Evolutionary conservation across 2,797 vertebrate species (phyloP).

Genomic region (Hylomyscus alleni): DNA sequence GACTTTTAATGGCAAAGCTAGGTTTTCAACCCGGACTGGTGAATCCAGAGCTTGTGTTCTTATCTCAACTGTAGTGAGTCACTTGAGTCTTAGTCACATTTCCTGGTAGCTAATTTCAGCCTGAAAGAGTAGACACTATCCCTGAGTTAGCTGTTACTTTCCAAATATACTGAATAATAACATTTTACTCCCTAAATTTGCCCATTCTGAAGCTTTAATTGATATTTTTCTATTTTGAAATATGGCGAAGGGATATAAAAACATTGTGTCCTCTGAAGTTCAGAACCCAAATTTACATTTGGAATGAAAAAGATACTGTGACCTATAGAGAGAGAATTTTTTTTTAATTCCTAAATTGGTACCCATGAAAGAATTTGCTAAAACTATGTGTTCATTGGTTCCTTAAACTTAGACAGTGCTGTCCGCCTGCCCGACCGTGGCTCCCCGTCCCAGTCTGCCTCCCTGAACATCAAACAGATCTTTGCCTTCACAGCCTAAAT

Average conservation of each 20-base stretch:
- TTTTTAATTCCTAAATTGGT: not conserved
- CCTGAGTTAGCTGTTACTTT: slow-evolving; percentile 35
- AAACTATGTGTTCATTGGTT: not conserved
- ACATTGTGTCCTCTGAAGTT: not conserved
- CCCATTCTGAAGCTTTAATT: slow-evolving; percentile 26
- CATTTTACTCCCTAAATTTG: slow-evolving; percentile 64
- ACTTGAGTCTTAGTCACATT: not conserved
- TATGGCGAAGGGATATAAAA: slow-evolving; percentile 7
- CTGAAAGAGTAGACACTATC: slow-evolving; percentile 12
- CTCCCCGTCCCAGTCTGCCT: not conserved
- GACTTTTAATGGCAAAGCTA: not conserved
- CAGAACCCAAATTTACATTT: slow-evolving; percentile 26
- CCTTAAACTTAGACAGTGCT: not conserved
- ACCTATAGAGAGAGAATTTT: not conserved
- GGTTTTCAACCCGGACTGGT: not conserved
- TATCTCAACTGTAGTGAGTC: slow-evolving; percentile 31
- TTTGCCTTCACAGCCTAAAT: not conserved
- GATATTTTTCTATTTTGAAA: slow-evolving; percentile 46
- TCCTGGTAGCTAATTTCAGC: slow-evolving; percentile 50
- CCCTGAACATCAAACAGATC: not conserved
- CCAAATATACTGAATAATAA: slow-evolving; percentile 50
- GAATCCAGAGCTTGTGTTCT: not conserved
- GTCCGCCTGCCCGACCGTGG: not conserved
- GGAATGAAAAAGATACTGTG: not conserved
- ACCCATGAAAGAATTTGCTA: not conserved